A percentile compares a stretch with the other conserved stretches of the same genome.
Conservation (phyloP, 2,113 vertebrate genomes). For the Passer montanus region DNA sequence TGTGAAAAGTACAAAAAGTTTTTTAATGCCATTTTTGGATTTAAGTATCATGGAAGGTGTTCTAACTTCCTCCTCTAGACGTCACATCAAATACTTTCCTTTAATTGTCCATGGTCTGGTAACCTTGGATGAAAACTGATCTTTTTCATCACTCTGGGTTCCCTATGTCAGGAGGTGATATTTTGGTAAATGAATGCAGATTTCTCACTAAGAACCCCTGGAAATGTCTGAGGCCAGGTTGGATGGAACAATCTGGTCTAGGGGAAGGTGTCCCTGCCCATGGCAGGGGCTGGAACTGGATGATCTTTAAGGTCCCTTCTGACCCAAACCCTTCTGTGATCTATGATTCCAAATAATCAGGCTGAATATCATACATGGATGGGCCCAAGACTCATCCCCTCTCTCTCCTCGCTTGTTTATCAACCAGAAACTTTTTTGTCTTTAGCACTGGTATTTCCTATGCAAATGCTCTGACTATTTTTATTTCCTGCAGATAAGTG, state of each 20-base stretch:
- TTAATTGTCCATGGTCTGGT: neutral
- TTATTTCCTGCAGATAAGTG: neutral
- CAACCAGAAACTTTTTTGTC: neutral
- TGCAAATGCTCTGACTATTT: neutral
- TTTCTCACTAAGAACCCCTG: neutral
- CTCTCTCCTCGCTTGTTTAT: neutral
- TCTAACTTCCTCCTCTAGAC: neutral
- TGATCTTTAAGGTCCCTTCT: neutral
- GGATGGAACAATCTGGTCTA: rapidly evolving
- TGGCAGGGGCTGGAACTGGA: neutral
- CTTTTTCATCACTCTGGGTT: neutral
- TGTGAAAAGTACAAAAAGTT: neutral
- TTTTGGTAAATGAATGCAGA: neutral
- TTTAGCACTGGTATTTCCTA: neutral
- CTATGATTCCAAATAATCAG: neutral
- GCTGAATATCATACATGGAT: neutral
- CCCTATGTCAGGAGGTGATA: neutral
- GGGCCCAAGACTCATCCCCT: neutral
- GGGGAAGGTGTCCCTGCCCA: neutral
- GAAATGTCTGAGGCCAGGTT: neutral
- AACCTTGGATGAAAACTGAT: neutral
- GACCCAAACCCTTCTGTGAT: neutral
- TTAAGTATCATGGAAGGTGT: neutral
- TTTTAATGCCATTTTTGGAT: neutral
- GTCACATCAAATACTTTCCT: neutral